Percentiles rank a stretch among this genome's conserved stretches.
These are phyloP conservation scores for Gymnosoma rotundatum DNA, from an alignment of 2,888 invertebrate genomes.

Conservation along the genomic window DNA sequence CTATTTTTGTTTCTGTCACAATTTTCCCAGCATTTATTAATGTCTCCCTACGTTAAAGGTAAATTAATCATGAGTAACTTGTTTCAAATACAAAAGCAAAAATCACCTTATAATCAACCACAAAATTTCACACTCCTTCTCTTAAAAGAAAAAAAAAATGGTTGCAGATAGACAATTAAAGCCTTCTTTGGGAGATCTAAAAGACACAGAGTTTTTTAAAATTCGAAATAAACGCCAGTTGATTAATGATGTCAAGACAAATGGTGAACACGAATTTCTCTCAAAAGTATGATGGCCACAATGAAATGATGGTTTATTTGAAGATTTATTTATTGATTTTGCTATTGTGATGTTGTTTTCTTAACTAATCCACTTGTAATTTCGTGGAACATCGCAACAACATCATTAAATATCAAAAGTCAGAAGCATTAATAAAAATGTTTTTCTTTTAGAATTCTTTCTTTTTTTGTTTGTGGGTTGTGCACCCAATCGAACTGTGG, in stretches of 20 bases:
- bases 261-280: slow-evolving; percentile 59
- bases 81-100: neutral
- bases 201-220: slow-evolving; percentile 26
- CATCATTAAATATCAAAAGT: slow-evolving; percentile 71
- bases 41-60: slow-evolving; percentile 23
- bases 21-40: slow-evolving; percentile 8
- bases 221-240: slow-evolving; percentile 58
- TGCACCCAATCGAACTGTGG: slow-evolving; percentile 51
- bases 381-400: slow-evolving; percentile 65
- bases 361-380: slow-evolving; percentile 64
- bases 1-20: neutral
- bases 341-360: slow-evolving; percentile 26
- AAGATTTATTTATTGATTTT: slow-evolving; percentile 47
- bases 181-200: slow-evolving; percentile 48
- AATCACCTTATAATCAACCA: slow-evolving; percentile 59
- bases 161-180: slow-evolving; percentile 51
- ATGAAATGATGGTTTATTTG: slow-evolving; percentile 57
- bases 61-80: slow-evolving; percentile 53
- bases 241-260: slow-evolving; percentile 66
- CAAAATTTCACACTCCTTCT: slow-evolving; percentile 67
- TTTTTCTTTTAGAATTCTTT: slow-evolving; percentile 17
- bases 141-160: slow-evolving; percentile 52
- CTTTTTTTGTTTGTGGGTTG: slow-evolving; percentile 23
- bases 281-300: slow-evolving; percentile 54
- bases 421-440: slow-evolving; percentile 64